Base-by-base conservation (phyloP, 2,888 invertebrate genomes). In the Erebia aethiops region DNA sequence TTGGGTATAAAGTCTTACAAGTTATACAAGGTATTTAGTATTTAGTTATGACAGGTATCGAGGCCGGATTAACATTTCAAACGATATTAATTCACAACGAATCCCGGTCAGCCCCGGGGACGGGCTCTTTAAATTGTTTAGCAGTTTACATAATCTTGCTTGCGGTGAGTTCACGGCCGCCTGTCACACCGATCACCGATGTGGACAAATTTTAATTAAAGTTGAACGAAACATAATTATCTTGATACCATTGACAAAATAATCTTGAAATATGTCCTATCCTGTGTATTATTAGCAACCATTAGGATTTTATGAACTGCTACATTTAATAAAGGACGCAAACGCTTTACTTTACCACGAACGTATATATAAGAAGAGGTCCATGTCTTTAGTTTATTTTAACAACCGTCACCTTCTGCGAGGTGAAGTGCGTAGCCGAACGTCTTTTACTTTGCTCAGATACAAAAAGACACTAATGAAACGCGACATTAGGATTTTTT, bases 111-210 rank as follows among this genome's bases (percentile, higher is more conserved):
- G 64, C 72, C 68, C 69, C 11, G 46, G 57, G 52, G 69, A 69
- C 54, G 61, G 67, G 54, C 69, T 71, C 72, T 71, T 74, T 76
- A 74, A 76, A 76, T 76, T 75, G 76, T 76, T 76, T 74, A 76
- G 71, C 72, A 73, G 71, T 76, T 75, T 67, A 67, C 72, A 69
- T 76, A 75, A 76, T 76, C 73, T 70, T 70, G 61, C 66, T 70
- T 61, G 66, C 61, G 66, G 66, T 66, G 66, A 56, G 43, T 35
- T 62, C 46, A 13, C 46, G 57, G 60, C 70, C 16, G 52, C 21
- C 54, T 41, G 43, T 74, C 54, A 73, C 71, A 75, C 73, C 61
- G 73, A 14, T 35, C 71, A 75, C 73, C 61, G 73, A 14, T 35
- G 67, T 8, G 14, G 51, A 26, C 63, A 14, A 51, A 61, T 9